These are phyloP conservation scores for Naso thynnoides DNA, from an alignment of 2,797 vertebrate genomes.

Conservation along the genomic window DNA sequence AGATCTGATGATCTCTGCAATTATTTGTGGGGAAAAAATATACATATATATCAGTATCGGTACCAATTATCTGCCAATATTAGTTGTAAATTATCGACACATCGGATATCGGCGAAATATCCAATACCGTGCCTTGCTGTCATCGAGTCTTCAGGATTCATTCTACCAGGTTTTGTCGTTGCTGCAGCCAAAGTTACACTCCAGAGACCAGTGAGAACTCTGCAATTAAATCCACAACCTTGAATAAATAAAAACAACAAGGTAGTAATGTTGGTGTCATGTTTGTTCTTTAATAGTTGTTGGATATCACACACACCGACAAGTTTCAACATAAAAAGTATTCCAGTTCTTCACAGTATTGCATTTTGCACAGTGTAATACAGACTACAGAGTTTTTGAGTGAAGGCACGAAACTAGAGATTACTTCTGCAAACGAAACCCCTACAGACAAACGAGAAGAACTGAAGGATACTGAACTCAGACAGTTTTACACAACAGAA, in stretches of 20 bases:
- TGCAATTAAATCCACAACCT: too few relatives aligned
- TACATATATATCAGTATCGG: too few relatives aligned
- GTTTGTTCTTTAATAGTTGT: constrained; percentile 69
- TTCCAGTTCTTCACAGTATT: constrained; percentile 74
- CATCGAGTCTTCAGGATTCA: too few relatives aligned
- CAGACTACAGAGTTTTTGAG: constrained; percentile 72
- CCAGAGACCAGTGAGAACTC: neutral
- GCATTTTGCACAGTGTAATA: constrained; percentile 79
- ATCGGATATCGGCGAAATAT: too few relatives aligned
- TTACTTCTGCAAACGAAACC: constrained; percentile 68
- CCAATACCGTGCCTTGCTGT: too few relatives aligned
- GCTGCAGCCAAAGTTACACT: too few relatives aligned
- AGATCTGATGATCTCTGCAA: too few relatives aligned
- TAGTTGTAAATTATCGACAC: too few relatives aligned
- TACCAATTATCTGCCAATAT: too few relatives aligned
- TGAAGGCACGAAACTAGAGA: constrained; percentile 82
- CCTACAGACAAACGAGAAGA: constrained; percentile 56
- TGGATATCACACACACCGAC: constrained; percentile 67
- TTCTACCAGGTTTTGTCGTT: too few relatives aligned
- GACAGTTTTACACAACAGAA: constrained; percentile 47
- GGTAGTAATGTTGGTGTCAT: neutral
- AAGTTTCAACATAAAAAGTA: constrained; percentile 51
- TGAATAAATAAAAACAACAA: neutral
- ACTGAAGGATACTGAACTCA: constrained; percentile 34
- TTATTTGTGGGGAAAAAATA: too few relatives aligned